Percentiles rank a stretch among this genome's conserved stretches.
phyloP scores from a whole-genome alignment of 2,888 invertebrate species.

The Pseudoips prasinana region DNA sequence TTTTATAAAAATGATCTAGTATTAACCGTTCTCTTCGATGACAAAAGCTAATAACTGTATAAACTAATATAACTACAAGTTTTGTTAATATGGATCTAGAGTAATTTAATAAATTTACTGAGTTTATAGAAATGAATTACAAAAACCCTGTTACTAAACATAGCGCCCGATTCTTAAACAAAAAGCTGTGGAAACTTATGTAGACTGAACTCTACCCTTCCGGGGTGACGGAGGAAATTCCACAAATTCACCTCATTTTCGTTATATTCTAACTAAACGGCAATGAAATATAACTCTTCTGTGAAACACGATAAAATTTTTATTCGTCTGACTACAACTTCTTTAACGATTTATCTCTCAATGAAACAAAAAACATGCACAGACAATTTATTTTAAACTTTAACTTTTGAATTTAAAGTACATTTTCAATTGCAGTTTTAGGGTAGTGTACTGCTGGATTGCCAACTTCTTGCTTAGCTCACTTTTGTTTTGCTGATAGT shows the following conservation, averaged over 20 bases:
- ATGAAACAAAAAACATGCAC: constrained; percentile 20
- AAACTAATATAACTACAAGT: too few relatives aligned
- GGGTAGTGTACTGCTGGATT: constrained; percentile 31
- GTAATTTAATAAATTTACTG: too few relatives aligned
- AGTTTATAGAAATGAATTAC: too few relatives aligned
- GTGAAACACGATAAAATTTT: constrained; percentile 10
- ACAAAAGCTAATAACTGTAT: too few relatives aligned
- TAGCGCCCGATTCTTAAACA: too few relatives aligned
- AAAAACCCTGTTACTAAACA: too few relatives aligned
- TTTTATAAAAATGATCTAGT: too few relatives aligned
- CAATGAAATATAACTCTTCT: constrained; percentile 13
- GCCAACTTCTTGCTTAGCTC: constrained; percentile 53
- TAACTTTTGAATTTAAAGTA: constrained; percentile 19
- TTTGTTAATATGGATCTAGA: too few relatives aligned
- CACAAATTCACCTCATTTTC: constrained; percentile 22
- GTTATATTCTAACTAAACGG: constrained; percentile 3
- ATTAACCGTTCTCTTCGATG: too few relatives aligned
- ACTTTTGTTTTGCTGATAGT: constrained; percentile 60
- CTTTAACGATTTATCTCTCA: constrained; percentile 9
- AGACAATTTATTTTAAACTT: constrained; percentile 10
- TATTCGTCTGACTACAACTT: constrained; percentile 12
- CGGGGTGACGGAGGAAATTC: constrained; percentile 19
- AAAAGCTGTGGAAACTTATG: constrained; percentile 22
- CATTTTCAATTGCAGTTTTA: constrained; percentile 29
- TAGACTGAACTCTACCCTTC: constrained; percentile 22